phyloP scores from a whole-genome alignment of 2,888 invertebrate genomes.

The Ectemnius cavifrons region DNA sequence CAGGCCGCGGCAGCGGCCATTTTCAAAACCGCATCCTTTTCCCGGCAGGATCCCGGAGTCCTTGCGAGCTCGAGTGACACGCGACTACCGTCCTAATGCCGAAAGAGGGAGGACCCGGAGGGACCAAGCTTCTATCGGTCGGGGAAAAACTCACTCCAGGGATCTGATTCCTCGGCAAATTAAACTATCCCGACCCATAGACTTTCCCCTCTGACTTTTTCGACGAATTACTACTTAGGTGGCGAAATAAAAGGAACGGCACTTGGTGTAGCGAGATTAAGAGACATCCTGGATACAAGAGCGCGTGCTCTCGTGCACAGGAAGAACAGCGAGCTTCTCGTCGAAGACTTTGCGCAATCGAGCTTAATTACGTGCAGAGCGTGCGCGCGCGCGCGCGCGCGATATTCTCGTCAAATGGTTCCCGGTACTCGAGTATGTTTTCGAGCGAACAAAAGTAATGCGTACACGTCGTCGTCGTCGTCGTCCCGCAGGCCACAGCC shows the following conservation, averaged over 20 bases:
- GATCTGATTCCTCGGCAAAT: too few relatives aligned
- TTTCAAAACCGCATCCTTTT: conserved; percentile 66
- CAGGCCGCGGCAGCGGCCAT: conserved; percentile 72
- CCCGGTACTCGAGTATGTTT: conserved; percentile 42
- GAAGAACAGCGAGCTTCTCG: neutral
- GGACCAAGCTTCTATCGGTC: neutral
- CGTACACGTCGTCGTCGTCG: neutral
- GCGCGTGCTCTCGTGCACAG: too few relatives aligned
- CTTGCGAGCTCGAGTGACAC: conserved; percentile 20
- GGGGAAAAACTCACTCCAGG: neutral
- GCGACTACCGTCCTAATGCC: conserved; percentile 36
- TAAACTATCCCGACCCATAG: too few relatives aligned
- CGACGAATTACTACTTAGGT: too few relatives aligned
- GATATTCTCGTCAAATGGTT: conserved; percentile 45
- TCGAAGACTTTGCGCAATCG: neutral
- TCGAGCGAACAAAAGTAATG: conserved; percentile 44
- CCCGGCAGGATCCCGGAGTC: conserved; percentile 21
- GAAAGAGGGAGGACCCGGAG: neutral
- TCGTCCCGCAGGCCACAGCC: neutral
- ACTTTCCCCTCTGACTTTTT: too few relatives aligned
- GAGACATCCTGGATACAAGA: too few relatives aligned
- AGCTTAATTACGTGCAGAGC: conserved; percentile 32
- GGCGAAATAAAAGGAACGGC: too few relatives aligned
- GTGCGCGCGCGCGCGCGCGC: conserved; percentile 11
- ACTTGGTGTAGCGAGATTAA: too few relatives aligned